Base-by-base conservation (phyloP, 2,888 invertebrate species). In the Drosophila demipolita region DNA sequence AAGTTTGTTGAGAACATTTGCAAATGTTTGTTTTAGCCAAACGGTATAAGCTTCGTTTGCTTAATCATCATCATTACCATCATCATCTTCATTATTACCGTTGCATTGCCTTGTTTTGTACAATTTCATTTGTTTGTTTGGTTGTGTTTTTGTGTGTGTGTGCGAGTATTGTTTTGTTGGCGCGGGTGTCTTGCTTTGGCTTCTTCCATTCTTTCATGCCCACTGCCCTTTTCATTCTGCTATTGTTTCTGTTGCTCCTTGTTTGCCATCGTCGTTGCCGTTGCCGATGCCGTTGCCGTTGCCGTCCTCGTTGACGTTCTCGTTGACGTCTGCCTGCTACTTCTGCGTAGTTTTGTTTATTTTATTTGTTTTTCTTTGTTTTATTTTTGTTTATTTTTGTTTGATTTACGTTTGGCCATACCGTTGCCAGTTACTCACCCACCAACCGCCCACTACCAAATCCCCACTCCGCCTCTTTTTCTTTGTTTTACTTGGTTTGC, bases 11-110 rank as follows among this genome's bases (percentile, higher is more conserved):
- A 89, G 87, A 90, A 87, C 89, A 89, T 88, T 82, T 63, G 90
- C 89, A 87, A 87, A 87, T 87, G 87, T 87, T 87, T 87, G 87
- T 90, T 90, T 87, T 88, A 90, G 87, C 87, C 75, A 80, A 86
- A 83, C 84, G 78, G 80, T 82, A 89, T 78, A 85, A 77, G 88
- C 86, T 81, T 89, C 86, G 88, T 74, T 89, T 89, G 75, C 73
- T 84, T 78, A 81, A 50, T 82, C 77, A 81, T 82, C 70, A 77
- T 62, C 54, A 49, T 63, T 15, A 36, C 15, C 57, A 35, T 54
- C 29, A 36, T 45, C 60, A 58, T 59, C 61, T 38, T 64, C 62
- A 67, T 76, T 36, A 80, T 80, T 64, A 80, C 48, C 58, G 59
- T 70, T 72, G 59, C 77, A 69, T 68, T 66, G 65, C 60, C 77